Conservation (phyloP, 2,888 invertebrate species). For the Elegia similella region DNA sequence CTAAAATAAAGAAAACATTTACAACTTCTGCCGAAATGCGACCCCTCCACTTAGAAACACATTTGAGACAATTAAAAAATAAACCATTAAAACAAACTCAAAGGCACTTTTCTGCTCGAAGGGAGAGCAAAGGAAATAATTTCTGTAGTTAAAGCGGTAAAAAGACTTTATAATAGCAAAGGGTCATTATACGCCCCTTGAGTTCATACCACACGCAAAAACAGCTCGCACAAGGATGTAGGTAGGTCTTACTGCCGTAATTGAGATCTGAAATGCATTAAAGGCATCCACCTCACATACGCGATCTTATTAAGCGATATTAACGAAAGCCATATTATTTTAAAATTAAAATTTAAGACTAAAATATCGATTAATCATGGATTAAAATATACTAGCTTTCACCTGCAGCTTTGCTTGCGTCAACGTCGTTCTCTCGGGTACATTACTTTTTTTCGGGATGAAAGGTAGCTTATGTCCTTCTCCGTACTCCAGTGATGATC, state of each 20-base stretch:
- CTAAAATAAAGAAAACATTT: background rate
- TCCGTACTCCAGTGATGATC: no score
- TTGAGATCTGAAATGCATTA: conserved; percentile 5
- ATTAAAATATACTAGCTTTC: no score
- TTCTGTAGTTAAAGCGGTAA: conserved; percentile 27
- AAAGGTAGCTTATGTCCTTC: no score
- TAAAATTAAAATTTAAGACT: no score
- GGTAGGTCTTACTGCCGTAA: background rate
- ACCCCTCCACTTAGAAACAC: conserved; percentile 8
- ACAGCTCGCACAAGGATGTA: conserved; percentile 12
- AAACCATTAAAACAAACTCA: conserved; percentile 22
- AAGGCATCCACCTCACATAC: no score
- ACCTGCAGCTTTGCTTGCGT: no score
- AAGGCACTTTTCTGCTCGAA: conserved; percentile 26
- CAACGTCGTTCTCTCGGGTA: no score
- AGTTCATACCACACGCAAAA: conserved; percentile 20
- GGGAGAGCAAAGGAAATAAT: conserved; percentile 26
- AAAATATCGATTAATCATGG: no score
- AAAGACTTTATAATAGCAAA: conserved; percentile 28
- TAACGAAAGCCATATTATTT: no score
- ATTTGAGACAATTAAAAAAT: conserved; percentile 21
- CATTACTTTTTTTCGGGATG: no score
- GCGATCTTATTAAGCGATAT: no score
- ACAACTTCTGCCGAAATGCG: background rate
- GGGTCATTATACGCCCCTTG: conserved; percentile 29